These are phyloP conservation scores for Argyrosomus regius DNA, from an alignment of 2,797 vertebrate species.

Conservation along the genomic window DNA sequence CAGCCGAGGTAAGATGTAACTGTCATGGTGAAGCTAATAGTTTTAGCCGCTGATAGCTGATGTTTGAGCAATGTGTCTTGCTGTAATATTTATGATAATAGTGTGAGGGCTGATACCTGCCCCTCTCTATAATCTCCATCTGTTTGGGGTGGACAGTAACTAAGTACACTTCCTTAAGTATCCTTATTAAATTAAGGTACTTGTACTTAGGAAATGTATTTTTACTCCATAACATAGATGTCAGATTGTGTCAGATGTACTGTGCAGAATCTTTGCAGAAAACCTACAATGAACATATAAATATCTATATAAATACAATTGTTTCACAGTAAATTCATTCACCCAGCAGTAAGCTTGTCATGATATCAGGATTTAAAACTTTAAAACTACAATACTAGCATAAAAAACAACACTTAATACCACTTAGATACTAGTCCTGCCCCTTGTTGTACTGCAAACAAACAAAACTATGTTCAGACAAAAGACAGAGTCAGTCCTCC, in stretches of 20 bases:
- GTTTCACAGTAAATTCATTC: no score
- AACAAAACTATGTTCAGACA: no score
- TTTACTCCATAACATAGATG: not conserved
- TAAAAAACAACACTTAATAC: no score
- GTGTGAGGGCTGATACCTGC: not conserved
- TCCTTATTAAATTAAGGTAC: not conserved
- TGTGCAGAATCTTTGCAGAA: not conserved
- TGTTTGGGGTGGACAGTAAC: not conserved
- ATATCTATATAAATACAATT: not conserved
- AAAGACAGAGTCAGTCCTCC: no score
- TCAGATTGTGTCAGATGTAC: not conserved
- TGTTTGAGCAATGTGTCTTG: not conserved
- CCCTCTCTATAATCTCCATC: no score
- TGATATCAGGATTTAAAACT: no score
- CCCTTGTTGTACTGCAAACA: no score
- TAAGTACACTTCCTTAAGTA: not conserved
- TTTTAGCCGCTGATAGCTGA: no score
- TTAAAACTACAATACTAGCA: no score
- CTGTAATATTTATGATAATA: not conserved
- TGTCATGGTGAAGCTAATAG: not conserved
- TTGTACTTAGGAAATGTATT: not conserved
- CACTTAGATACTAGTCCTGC: no score
- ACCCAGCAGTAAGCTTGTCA: no score
- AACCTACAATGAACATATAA: not conserved
- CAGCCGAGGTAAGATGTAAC: conserved; percentile 86